phyloP scores from a whole-genome alignment of 2,797 vertebrate species.

The Parauchenoglanis ngamensis region DNA sequence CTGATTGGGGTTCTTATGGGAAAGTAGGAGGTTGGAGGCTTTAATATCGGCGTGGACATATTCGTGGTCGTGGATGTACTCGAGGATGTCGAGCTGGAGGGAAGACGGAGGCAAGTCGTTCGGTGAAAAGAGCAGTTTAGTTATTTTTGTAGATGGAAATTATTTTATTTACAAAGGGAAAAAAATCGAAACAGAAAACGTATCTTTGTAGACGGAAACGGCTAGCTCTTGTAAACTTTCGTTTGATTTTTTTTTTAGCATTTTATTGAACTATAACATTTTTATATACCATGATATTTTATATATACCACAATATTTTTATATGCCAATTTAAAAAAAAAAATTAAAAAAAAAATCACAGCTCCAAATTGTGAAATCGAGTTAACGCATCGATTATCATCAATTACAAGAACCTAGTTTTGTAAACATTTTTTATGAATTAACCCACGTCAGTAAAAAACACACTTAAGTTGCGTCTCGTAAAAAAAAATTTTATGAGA shows the following conservation, averaged over 20 bases:
- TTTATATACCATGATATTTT: not conserved
- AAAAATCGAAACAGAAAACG: no score
- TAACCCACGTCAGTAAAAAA: not conserved
- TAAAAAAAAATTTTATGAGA: not conserved
- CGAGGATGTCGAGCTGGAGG: conserved; percentile 87
- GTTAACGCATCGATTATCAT: not conserved
- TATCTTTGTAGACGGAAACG: no score
- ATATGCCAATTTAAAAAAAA: no score
- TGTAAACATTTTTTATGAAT: not conserved
- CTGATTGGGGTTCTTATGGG: conserved; percentile 87
- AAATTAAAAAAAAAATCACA: not conserved
- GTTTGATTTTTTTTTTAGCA: not conserved
- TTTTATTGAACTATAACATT: not conserved
- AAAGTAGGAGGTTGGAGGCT: conserved; percentile 92
- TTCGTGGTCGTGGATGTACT: conserved; percentile 93
- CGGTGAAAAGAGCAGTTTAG: not conserved
- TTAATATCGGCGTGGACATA: conserved; percentile 96
- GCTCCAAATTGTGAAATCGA: no score
- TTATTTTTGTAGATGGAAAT: not conserved
- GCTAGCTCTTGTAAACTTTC: not conserved
- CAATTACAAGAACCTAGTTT: not conserved
- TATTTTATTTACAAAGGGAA: not conserved
- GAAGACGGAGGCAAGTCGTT: not conserved
- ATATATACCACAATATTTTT: no score
- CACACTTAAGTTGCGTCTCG: not conserved